Evolutionary conservation across 2,888 invertebrate genomes (phyloP), one percentile per base, ranked within the genome.

Genomic region (Candidula unifasciata): DNA sequence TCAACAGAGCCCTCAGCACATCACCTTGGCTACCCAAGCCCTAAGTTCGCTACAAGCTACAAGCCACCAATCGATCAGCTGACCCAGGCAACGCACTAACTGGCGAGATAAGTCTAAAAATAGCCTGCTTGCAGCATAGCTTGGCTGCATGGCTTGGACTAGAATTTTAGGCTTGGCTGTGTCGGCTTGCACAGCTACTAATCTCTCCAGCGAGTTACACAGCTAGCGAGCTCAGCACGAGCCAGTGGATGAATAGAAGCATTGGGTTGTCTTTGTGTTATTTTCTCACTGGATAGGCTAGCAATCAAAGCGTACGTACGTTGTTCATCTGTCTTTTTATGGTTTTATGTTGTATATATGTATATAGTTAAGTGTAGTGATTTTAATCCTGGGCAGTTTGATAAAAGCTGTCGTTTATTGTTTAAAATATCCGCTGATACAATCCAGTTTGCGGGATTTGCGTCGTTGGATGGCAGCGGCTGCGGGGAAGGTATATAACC

Each of bases 41-140:
- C 27, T 2, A 35, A 27, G 18, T 18, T 13, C 60, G 64, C 52
- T 21, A 71, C 69, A 80, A 80, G 57, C 82, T 37, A 54, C 83
- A 78, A 83, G 77, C 68, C 66, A 82, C 37, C 76, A 69, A 83
- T 83, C 83, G 78, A 78, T 78, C 69, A 77, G 69, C 77, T 83
- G 83, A 83, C 83, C 83, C 83, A 78, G 57, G 21, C 83, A 83
- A 83, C 83, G 71, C 37, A 83, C 83, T 71, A 83, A 83, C 76
- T 69, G 77, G 68, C 21, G 83, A 44, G 76, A 73, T 73, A 86
- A 84, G 82, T 80, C 86, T 86, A 86, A 85, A 86, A 83, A 86
- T 86, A 86, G 84, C 80, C 78, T 52, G 80, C 82, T 82, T 52
- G 79, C 86, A 68, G 37, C 84, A 76, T 83, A 84, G 86, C 86